Base-by-base conservation (phyloP, 1,140 invertebrate species). In the Trichonephila inaurata region DNA sequence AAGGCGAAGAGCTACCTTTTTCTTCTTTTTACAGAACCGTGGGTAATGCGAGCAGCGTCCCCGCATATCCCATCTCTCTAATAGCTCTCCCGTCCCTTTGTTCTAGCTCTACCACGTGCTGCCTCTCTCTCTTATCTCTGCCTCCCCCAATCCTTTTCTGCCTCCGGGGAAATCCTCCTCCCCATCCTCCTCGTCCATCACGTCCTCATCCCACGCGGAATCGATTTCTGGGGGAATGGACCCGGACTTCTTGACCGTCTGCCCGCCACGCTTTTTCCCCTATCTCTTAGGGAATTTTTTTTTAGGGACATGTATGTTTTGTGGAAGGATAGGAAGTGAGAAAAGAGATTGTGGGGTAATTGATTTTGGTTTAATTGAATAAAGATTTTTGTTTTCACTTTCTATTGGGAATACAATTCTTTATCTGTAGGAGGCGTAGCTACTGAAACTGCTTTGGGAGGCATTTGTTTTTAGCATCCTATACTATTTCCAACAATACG, bases 51-150 rank as follows among this genome's bases (percentile, higher is more conserved):
- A 40, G 72, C 72, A 40, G 28, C 72, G 24, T 77, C 72, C 72
- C 72, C 72, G 72, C 72, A 77, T 77, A 77, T 77, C 72, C 72
- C 72, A 77, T 77, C 72, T 77, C 72, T 77, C 72, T 77, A 77
- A 77, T 77, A 77, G 72, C 72, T 77, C 72, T 77, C 16, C 69
- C 72, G 14, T 77, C 72, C 72, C 72, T 77, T 77, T 77, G 72
- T 77, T 77, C 72, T 77, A 77, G 12, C 16, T 51, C 72, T 40
- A 77, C 72, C 72, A 77, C 72, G 72, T 77, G 72, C 72, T 10
- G 10, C 72, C 72, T 33, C 16, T 16, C 72, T 51, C 28, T 33
- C 28, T 33, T 33, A 33, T 33, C 28, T 77, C 72, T 77, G 28
- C 72, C 72, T 77, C 72, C 72, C 69, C 72, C 66, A 24, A 69